Conservation (phyloP, 1,140 invertebrate genomes). For the Drosophila baimaii region DNA sequence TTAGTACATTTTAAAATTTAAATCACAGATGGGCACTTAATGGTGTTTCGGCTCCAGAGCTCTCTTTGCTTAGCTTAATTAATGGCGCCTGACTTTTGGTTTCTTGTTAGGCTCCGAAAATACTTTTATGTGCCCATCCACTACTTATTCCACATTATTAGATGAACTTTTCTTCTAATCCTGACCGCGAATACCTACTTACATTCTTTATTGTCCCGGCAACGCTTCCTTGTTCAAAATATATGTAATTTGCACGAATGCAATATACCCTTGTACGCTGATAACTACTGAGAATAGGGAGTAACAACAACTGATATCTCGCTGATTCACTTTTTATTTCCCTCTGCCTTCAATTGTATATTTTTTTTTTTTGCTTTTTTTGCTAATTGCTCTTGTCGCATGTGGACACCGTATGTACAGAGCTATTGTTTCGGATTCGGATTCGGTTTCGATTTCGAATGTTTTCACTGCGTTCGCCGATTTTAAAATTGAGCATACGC, state of each 20-base stretch:
- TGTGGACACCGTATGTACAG: conserved; percentile 32
- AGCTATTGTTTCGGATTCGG: conserved; percentile 49
- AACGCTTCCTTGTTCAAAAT: not conserved
- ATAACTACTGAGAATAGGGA: conserved; percentile 2
- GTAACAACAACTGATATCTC: conserved; percentile 54
- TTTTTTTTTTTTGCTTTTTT: conserved; percentile 8
- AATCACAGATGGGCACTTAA: not conserved
- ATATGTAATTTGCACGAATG: not conserved
- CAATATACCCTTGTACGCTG: not conserved
- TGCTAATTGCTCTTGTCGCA: conserved; percentile 46
- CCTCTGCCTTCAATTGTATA: conserved; percentile 10
- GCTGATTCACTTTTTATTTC: conserved; percentile 65
- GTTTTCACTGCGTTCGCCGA: conserved; percentile 20
- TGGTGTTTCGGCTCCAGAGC: not conserved
- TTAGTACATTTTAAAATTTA: not conserved
- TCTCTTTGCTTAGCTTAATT: too few species aligned
- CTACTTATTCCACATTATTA: too few species aligned
- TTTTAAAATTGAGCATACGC: conserved; percentile 47
- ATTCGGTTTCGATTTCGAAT: conserved; percentile 45
- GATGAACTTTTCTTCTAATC: not conserved
- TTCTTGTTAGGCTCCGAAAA: too few species aligned
- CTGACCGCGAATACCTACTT: not conserved
- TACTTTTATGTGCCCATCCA: too few species aligned
- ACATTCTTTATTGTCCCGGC: not conserved
- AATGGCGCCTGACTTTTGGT: too few species aligned